Evolutionary conservation across 2,888 invertebrate species (phyloP), one percentile per base, ranked within the genome.

Genomic region (Girardia tigrina): DNA sequence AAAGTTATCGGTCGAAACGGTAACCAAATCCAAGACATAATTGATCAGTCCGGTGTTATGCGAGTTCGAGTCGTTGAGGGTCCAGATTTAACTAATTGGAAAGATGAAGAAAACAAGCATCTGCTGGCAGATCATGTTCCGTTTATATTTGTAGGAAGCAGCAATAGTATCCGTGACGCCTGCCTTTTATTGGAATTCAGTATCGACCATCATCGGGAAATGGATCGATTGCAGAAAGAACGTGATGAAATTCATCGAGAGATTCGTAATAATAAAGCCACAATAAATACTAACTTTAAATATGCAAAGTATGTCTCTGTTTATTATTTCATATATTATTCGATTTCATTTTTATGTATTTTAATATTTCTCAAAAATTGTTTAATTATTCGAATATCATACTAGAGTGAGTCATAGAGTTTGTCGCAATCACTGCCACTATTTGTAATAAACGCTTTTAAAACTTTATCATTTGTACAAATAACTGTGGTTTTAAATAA

Each of bases 1-100:
- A 94, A 94, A 88, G 93, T 95, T 79, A 94, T 94, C 86, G 97
- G 97, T 79, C 95, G 94, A 87, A 94, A 91, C 86, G 97, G 97
- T 56, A 89, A 93, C 83, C 93, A 94, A 84, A 98, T 76, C 74
- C 84, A 84, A 78, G 97, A 98, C 88, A 98, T 98, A 85, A 97
- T 98, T 77, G 98, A 98, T 87, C 97, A 97, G 87, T 94, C 94
- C 85, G 95, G 95, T 80, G 97, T 98, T 80, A 94, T 86, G 72
- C 86, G 90, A 82, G 91, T 92, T 79, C 91, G 95, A 88, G 95
- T 98, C 85, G 97, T 97, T 87, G 97, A 95, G 78, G 95, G 42
- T n/a, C 72, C 29, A 29, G 56, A 56, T 56, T 56, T 56, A 56
- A 56, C 20, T n/a, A 56, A 56, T 56, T 56, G 56, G 56, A 56